Base-by-base conservation (phyloP, 2,797 vertebrate species). In the Balearica regulorum region DNA sequence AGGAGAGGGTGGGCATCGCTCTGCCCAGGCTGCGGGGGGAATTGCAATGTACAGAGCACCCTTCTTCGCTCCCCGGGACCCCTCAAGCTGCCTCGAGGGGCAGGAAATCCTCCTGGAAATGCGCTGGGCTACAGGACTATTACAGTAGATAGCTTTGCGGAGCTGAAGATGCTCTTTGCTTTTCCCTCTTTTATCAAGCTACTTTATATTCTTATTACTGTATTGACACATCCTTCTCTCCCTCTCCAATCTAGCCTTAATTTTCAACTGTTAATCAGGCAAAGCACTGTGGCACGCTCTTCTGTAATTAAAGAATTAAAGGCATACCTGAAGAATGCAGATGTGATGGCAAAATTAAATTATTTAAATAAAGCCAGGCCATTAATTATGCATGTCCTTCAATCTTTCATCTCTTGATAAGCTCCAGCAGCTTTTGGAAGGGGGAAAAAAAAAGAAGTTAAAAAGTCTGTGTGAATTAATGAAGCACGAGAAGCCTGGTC, bases 241-340 rank as follows among this genome's bases (percentile, higher is more conserved):
- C 46, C 33, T 18, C 49, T 82, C 89, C 49, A 55, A 89, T 55
- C 43, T 35, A 51, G 44, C 71, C 65, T 66, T 66, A 73, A 64
- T 88, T 91, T 75, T 53, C 60, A 17, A 15, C 92, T 61, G 71
- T 72, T 94, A 86, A 96, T 95, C 88, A 93, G 89, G 87, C 61
- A 68, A n/a, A 81, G 84, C 75, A 14, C 60, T 39, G 66, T 55
- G 61, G 85, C 77, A 78, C 9, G 13, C 87, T 94, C 82, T 66
- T 72, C 70, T 90, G 65, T 94, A 95, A 96, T 96, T 96, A 93
- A 90, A 87, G 93, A 95, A 96, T 94, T 96, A 95, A 92, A 93
- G 70, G 85, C 48, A 4, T 90, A 95, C 94, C 94, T 95, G 93
- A 62, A 62, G 89, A 93, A 96, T 87, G 91, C 88, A 79, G 76